phyloP scores from a whole-genome alignment of 2,888 invertebrate genomes.

The Mesorhabditis belari region DNA sequence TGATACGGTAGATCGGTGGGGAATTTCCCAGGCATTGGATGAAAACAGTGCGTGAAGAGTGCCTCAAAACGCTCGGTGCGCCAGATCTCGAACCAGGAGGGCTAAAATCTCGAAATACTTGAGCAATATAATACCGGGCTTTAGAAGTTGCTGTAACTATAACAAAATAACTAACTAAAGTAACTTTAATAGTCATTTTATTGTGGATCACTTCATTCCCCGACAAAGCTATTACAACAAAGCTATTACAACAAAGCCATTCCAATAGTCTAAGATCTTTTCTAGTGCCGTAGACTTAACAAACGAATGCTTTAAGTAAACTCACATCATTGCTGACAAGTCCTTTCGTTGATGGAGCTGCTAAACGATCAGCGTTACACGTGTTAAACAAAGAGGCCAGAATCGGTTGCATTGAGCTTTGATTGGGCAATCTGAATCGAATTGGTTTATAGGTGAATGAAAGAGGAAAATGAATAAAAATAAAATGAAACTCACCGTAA shows the following conservation, averaged over 20 bases:
- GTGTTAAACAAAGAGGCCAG: not conserved
- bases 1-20: slow-evolving; percentile 18
- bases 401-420: not conserved
- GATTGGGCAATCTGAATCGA: not conserved
- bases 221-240: no score
- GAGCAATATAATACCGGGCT: not conserved
- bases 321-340: not conserved
- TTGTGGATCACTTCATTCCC: no score
- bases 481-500: slow-evolving; percentile 8
- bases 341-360: not conserved
- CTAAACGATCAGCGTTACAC: not conserved
- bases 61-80: slow-evolving; percentile 35
- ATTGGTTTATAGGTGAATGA: not conserved
- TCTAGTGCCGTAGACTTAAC: no score
- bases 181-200: no score
- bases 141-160: no score
- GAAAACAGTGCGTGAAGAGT: slow-evolving; percentile 35
- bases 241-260: no score
- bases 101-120: slow-evolving; percentile 8
- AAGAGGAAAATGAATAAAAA: no score
- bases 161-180: no score
- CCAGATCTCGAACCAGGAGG: slow-evolving; percentile 41
- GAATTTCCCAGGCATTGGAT: slow-evolving; percentile 23
- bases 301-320: no score
- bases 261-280: no score